Conservation (phyloP, 2,888 invertebrate genomes). For the Odontocolon sp. region DNA sequence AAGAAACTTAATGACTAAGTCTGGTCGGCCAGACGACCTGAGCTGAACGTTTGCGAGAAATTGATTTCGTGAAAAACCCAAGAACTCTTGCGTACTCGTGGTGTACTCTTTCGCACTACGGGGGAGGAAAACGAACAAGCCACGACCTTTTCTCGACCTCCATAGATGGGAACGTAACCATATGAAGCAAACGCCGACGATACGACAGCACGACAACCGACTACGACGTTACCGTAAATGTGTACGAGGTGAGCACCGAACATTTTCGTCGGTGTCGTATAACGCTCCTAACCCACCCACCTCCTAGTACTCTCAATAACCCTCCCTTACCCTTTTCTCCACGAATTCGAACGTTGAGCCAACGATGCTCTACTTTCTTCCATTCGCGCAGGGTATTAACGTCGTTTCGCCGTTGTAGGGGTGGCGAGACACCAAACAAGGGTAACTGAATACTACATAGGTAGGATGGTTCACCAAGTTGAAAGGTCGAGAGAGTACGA, state of each 20-base stretch:
- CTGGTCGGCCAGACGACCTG: slow-evolving; percentile 14
- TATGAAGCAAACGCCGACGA: too few species aligned
- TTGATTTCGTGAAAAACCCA: slow-evolving; percentile 50
- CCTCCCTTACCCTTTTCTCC: background rate
- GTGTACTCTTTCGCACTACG: slow-evolving; percentile 19
- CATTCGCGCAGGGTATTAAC: slow-evolving; percentile 71
- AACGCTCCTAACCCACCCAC: slow-evolving; percentile 10
- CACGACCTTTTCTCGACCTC: slow-evolving; percentile 42
- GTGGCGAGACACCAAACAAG: slow-evolving; percentile 22
- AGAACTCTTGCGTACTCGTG: slow-evolving; percentile 23
- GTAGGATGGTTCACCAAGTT: slow-evolving; percentile 27
- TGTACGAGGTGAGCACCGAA: slow-evolving; percentile 44
- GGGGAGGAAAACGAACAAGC: slow-evolving; percentile 37
- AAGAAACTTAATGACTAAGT: slow-evolving; percentile 25
- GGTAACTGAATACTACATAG: slow-evolving; percentile 52
- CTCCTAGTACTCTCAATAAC: background rate
- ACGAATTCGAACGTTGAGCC: slow-evolving; percentile 45
- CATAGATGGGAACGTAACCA: background rate
- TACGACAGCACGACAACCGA: background rate
- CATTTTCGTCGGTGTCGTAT: slow-evolving; percentile 25
- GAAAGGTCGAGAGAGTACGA: slow-evolving; percentile 13
- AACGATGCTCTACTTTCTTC: slow-evolving; percentile 66
- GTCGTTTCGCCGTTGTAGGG: slow-evolving; percentile 47
- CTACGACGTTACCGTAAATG: slow-evolving; percentile 43
- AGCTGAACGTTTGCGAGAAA: slow-evolving; percentile 44